phyloP scores from a whole-genome alignment of 23 tunicate species.

The Halocynthia roretzi region DNA sequence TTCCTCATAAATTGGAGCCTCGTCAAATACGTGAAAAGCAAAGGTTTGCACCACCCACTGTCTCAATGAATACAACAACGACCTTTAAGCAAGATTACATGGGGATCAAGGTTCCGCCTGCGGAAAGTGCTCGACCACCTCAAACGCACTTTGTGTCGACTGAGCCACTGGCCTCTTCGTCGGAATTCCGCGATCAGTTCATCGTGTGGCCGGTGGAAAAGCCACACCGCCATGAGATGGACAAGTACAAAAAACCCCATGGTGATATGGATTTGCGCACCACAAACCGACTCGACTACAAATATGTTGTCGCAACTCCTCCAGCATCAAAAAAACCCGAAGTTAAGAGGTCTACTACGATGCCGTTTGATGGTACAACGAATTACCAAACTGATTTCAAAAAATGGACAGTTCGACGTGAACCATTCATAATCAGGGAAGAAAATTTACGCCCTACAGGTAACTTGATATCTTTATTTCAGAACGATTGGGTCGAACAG shows the following conservation, averaged over 20 bases:
- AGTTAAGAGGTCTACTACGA: conserved; percentile 19
- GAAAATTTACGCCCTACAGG: conserved; percentile 30
- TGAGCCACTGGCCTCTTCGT: conserved; percentile 66
- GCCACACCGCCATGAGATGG: conserved; percentile 48
- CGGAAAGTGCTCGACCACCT: conserved; percentile 69
- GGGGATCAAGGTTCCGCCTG: conserved; percentile 57
- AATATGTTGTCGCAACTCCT: conserved; percentile 31
- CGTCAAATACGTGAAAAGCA: conserved; percentile 40
- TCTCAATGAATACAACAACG: conserved; percentile 65
- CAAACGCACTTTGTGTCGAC: conserved; percentile 45
- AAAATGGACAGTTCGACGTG: conserved; percentile 49
- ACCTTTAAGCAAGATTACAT: conserved; percentile 46
- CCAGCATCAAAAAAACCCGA: conserved; percentile 47
- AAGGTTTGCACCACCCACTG: conserved; percentile 44
- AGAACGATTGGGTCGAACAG: no score
- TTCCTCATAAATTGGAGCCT: conserved; percentile 60
- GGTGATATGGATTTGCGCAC: conserved; percentile 70
- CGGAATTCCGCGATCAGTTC: conserved; percentile 80
- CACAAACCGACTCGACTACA: conserved; percentile 52
- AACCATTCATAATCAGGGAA: conserved; percentile 27
- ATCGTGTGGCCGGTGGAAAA: conserved; percentile 74
- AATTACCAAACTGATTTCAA: conserved; percentile 76
- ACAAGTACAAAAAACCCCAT: conserved; percentile 42
- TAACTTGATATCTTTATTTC: not conserved
- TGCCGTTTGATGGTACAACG: conserved; percentile 65